phyloP scores from a whole-genome alignment of 2,888 invertebrate genomes.

The Drosophila percnosoma region DNA sequence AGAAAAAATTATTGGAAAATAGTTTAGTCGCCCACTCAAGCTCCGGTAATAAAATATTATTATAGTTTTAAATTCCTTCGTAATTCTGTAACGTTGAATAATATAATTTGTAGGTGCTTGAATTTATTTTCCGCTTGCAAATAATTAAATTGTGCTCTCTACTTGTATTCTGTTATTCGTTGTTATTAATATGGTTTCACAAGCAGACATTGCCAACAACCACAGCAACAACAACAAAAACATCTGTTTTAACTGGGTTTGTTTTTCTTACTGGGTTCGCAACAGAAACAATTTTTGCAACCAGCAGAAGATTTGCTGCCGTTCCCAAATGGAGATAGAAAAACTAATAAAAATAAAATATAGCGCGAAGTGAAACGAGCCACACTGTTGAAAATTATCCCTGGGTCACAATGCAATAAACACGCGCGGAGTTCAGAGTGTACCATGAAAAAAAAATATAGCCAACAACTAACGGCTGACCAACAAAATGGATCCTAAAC shows the following conservation, averaged over 20 bases:
- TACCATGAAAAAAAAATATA: conserved; percentile 3
- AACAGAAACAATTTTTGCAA: conserved; percentile 28
- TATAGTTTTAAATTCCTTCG: background rate
- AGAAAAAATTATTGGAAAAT: background rate
- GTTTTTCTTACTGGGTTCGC: conserved; percentile 26
- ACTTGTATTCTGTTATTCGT: conserved; percentile 9
- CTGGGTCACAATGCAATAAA: conserved; percentile 68
- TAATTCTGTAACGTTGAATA: background rate
- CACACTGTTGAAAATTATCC: conserved; percentile 56
- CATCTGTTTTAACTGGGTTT: conserved; percentile 22
- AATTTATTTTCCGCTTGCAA: conserved; percentile 2
- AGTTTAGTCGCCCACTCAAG: background rate
- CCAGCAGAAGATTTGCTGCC: conserved; percentile 30
- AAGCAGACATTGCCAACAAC: background rate
- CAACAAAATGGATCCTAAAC: conserved; percentile 78
- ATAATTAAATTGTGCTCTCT: conserved; percentile 21
- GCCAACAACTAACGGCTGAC: conserved; percentile 63
- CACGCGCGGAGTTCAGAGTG: conserved; percentile 24
- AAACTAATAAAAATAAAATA: conserved; percentile 42
- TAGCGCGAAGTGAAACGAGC: conserved; percentile 53
- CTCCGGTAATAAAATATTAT: background rate
- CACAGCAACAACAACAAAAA: conserved; percentile 16
- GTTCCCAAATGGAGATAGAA: conserved; percentile 23
- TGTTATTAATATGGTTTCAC: conserved; percentile 25
- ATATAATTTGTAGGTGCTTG: background rate